phyloP scores from a whole-genome alignment of 2,797 vertebrate species.

The Myiotriccus ornatus region DNA sequence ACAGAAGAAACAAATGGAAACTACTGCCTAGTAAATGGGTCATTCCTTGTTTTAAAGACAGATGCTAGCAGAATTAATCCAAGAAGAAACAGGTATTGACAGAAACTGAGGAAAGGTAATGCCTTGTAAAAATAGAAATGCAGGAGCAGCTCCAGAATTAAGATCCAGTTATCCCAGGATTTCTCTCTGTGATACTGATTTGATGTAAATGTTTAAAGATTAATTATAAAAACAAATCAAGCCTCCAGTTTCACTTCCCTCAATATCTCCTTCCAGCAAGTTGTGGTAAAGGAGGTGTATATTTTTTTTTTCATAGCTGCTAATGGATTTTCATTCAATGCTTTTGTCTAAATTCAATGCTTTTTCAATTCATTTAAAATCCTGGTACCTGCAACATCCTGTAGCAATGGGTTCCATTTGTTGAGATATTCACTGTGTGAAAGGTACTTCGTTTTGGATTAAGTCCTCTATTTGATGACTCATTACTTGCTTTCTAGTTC shows the following conservation, averaged over 20 bases:
- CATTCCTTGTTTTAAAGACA: neutral
- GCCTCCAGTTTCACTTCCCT: neutral
- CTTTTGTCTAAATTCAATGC: neutral
- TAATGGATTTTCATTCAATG: slow-evolving; percentile 15
- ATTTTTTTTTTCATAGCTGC: neutral
- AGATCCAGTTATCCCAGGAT: neutral
- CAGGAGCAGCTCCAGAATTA: neutral
- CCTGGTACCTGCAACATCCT: neutral
- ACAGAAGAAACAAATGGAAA: neutral
- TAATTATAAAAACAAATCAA: neutral
- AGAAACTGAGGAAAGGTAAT: neutral
- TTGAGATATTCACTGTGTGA: neutral
- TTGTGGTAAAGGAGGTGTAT: neutral
- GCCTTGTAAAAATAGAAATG: neutral
- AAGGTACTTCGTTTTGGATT: slow-evolving; percentile 1
- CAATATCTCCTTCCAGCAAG: neutral
- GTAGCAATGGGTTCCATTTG: neutral
- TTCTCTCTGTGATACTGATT: neutral
- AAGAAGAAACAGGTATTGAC: neutral
- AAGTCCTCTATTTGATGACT: neutral
- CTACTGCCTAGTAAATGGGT: neutral
- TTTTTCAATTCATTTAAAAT: neutral
- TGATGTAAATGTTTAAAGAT: neutral
- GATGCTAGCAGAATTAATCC: neutral
- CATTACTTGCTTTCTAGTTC: neutral